phyloP scores from a whole-genome alignment of 2,113 vertebrate genomes.

The Haemorhous mexicanus region DNA sequence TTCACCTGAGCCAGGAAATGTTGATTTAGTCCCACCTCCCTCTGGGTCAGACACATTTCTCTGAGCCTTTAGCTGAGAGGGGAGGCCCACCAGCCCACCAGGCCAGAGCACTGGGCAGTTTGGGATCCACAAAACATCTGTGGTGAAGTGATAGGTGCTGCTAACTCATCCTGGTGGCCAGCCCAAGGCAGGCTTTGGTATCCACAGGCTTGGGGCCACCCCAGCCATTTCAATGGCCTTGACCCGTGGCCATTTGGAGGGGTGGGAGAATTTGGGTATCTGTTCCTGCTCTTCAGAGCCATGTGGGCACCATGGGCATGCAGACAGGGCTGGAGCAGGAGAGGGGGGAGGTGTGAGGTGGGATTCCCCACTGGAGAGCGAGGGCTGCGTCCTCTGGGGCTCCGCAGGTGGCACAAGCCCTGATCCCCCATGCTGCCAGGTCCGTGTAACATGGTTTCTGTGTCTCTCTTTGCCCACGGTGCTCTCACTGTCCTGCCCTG shows the following conservation, averaged over 20 bases:
- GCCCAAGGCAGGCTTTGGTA: not conserved
- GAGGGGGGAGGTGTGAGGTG: not conserved
- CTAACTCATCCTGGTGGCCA: not conserved
- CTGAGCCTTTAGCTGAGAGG: not conserved
- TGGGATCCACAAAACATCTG: not conserved
- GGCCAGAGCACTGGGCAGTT: not conserved
- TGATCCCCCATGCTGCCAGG: accelerated
- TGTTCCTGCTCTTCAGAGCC: not conserved
- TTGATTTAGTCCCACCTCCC: not conserved
- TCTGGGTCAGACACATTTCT: not conserved
- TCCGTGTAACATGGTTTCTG: not conserved
- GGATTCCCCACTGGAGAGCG: accelerated
- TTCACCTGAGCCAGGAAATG: not conserved
- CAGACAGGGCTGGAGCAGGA: not conserved
- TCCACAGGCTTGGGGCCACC: not conserved
- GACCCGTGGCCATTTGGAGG: not conserved
- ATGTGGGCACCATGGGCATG: accelerated
- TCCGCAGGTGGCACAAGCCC: accelerated
- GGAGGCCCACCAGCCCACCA: not conserved
- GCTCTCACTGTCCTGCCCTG: not conserved
- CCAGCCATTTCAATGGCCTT: accelerated
- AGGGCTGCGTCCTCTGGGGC: not conserved
- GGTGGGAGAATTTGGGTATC: not conserved
- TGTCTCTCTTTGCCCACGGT: not conserved
- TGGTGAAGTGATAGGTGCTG: not conserved